phyloP scores from a whole-genome alignment of 1,140 invertebrate species.

The Zaprionus africanus region DNA sequence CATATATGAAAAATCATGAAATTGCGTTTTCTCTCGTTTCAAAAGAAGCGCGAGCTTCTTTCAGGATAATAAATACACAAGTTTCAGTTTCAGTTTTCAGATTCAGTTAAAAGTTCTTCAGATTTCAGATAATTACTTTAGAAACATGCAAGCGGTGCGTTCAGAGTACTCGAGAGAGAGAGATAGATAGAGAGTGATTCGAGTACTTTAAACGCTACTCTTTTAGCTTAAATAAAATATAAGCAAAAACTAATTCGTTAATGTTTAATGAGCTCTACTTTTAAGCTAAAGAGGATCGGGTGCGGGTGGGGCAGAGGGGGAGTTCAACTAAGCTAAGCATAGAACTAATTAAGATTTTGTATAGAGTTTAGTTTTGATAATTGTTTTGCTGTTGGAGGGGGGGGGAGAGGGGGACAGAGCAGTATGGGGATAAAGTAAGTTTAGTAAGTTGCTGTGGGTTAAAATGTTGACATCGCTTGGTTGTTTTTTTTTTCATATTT shows the following conservation, averaged over 20 bases:
- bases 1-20: conserved; percentile 84
- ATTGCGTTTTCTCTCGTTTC: conserved; percentile 44
- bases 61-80: conserved; percentile 10
- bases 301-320: background rate
- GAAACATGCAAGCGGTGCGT: conserved; percentile 7
- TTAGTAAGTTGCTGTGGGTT: conserved; percentile 63
- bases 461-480: conserved; percentile 85
- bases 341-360: conserved; percentile 49
- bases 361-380: conserved; percentile 35
- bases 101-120: background rate
- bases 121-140: background rate
- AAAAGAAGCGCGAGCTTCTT: conserved; percentile 20
- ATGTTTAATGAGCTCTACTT: conserved; percentile 70
- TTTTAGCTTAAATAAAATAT: conserved; percentile 61
- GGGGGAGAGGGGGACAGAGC: background rate
- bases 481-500: conserved; percentile 37
- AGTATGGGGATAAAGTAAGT: conserved; percentile 36
- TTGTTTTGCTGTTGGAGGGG: conserved; percentile 9
- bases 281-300: conserved; percentile 33
- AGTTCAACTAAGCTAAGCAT: conserved; percentile 53
- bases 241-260: conserved; percentile 74
- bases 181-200: conserved; percentile 4
- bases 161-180: conserved; percentile 1
- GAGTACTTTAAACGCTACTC: conserved; percentile 23
- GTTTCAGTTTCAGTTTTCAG: conserved; percentile 1